Evolutionary conservation across 2,797 vertebrate genomes (phyloP), one percentile per base, ranked within the genome.

Genomic region (Chiroxiphia lanceolata): DNA sequence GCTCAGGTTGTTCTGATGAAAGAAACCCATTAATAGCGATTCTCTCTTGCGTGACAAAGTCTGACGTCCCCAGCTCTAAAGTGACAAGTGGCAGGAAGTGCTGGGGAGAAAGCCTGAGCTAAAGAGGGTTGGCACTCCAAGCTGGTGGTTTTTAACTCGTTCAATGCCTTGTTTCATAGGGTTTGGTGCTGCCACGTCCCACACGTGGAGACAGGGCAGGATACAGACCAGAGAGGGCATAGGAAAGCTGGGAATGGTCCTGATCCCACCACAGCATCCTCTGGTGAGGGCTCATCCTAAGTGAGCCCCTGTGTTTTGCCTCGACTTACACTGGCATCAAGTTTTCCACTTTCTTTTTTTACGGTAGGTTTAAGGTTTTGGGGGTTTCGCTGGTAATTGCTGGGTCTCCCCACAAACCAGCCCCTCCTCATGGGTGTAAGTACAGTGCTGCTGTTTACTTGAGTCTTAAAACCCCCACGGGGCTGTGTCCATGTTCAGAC

Each of bases 1-100:
- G 91, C 93, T 90, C 91, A 95, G 95, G 96, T 93, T 27, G 91
- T 95, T 96, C 94, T 94, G 95, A 93, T 96, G 96, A 96, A 96
- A 97, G 96, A 93, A 95, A 93, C 81, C 92, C 92, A 94, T 95
- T 95, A 96, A 92, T 36, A 95, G 95, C 53, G 5, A 94, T 90
- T 83, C 94, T 85, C 31, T 97, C 95, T 96, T 96, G 94, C 93
- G 81, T 96, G 96, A 96, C 96, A 94, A 44, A 89, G 71, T 57
- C 93, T 94, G 95, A 96, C 75, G 81, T 94, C 93, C 90, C 83
- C 26, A n/a, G 86, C 90, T 61, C 48, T 3, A 77, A 67, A 87
- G 96, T 93, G 91, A 96, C 94, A 91, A 89, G 95, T 1, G n/a
- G 90, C 96, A 97, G 95, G 96, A 96, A 96, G 94, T 92, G 71